Evolutionary conservation across 2,888 invertebrate species (phyloP), one percentile per base, ranked within the genome.

Genomic region (Villa cingulata): DNA sequence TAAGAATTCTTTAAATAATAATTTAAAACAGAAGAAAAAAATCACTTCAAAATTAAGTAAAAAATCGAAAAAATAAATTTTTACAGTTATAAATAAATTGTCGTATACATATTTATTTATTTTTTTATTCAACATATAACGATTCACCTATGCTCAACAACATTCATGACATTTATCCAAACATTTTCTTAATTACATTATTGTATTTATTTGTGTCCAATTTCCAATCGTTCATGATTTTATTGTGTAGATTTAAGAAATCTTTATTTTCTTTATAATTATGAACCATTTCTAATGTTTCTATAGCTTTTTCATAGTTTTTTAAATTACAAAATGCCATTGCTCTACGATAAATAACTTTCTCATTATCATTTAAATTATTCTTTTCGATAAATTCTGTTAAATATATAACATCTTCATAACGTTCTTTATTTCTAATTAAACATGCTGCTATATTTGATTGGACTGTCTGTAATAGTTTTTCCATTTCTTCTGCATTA

Each of bases 371-470:
- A 10, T 50, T 38, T 3, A 34, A 36, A 49, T 69, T 64, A 15
- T 56, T 53, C 1, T 57, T 55, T 17, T 71, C 67, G 27, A 72
- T 70, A 57, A 70, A 74, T 37, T 68, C 57, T 14, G 74, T 86
- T 14, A 87, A 72, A 37, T 74, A 70, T 29, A 85, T 62, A 0
- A 80, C 81, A 50, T 80, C 76, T 6, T 77, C 73, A 64, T 77
- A 83, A 54, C 82, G 80, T 12, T 78, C 66, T 12, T 78, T 66
- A 51, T 74, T 74, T 52, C 79, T 79, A 18, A 87, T 72, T 57
- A 88, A 83, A 62, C 89, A 88, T 41, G 83, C 82, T 0, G 89
- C 85, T 62, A 91, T 70, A 66, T 92, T 92, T 55, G 85, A 83
- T 62, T 83, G 86, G 10, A 89, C 70, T 55, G 77, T 78, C 12